These are phyloP conservation scores for Parambassis ranga DNA, from an alignment of 2,797 vertebrate species.

Conservation along the genomic window DNA sequence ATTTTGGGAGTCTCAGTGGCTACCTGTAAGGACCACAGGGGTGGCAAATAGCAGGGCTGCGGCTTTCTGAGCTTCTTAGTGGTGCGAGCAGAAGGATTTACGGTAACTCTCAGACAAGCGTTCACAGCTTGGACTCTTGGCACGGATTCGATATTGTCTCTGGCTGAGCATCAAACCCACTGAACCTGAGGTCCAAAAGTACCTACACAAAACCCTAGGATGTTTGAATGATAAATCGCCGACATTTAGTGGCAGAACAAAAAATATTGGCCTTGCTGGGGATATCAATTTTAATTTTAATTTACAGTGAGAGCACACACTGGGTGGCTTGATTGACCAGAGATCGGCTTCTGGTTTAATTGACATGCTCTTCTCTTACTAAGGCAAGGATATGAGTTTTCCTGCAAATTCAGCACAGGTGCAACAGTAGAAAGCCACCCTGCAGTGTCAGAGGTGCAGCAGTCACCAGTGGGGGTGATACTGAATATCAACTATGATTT, in stretches of 20 bases:
- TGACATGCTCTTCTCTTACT: slow-evolving; percentile 64
- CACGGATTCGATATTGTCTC: slow-evolving; percentile 81
- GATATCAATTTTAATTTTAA: slow-evolving; percentile 84
- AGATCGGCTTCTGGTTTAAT: slow-evolving; percentile 67
- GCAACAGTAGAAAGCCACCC: slow-evolving; percentile 54
- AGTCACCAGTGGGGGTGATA: slow-evolving; percentile 61
- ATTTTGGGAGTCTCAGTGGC: slow-evolving; percentile 75
- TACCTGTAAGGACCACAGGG: slow-evolving; percentile 80
- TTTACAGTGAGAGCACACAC: slow-evolving; percentile 72
- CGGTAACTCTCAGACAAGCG: slow-evolving; percentile 86
- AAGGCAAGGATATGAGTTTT: slow-evolving; percentile 58
- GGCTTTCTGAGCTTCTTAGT: slow-evolving; percentile 83
- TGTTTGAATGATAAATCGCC: slow-evolving; percentile 85
- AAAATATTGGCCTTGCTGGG: slow-evolving; percentile 80
- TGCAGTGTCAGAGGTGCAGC: slow-evolving; percentile 57
- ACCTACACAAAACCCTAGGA: slow-evolving; percentile 84
- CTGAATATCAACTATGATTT: slow-evolving; percentile 47
- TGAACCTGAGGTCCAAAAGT: slow-evolving; percentile 80
- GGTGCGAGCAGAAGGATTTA: slow-evolving; percentile 83
- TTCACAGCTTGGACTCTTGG: slow-evolving; percentile 85
- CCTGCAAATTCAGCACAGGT: slow-evolving; percentile 77
- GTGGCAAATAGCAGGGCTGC: slow-evolving; percentile 77
- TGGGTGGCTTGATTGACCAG: slow-evolving; percentile 79
- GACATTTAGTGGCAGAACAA: slow-evolving; percentile 82
- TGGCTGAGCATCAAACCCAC: slow-evolving; percentile 86